A percentile compares a stretch with the other conserved stretches of the same genome.
Conservation (phyloP, 2,797 vertebrate species). For the Catharus ustulatus region DNA sequence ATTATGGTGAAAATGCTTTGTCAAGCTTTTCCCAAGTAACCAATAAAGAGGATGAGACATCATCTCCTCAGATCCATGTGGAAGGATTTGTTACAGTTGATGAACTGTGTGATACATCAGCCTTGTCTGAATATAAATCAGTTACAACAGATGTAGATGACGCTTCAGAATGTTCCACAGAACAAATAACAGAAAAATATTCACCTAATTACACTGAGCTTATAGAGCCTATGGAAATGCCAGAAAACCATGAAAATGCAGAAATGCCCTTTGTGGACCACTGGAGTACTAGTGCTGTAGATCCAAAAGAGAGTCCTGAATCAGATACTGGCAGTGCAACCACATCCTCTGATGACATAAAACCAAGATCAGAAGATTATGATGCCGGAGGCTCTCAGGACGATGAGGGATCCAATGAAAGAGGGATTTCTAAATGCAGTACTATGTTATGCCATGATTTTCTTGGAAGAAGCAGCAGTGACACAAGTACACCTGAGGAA, state of each 20-base stretch:
- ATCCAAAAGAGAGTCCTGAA: slow-evolving; percentile 89
- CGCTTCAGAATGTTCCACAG: slow-evolving; percentile 67
- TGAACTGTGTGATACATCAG: slow-evolving; percentile 48
- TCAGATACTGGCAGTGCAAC: slow-evolving; percentile 94
- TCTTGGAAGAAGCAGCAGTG: slow-evolving; percentile 96
- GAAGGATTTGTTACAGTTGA: slow-evolving; percentile 41
- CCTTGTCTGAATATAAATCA: slow-evolving; percentile 33
- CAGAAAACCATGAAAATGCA: slow-evolving; percentile 82
- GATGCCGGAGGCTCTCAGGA: slow-evolving; percentile 97
- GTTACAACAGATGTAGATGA: slow-evolving; percentile 45
- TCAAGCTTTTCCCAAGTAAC: slow-evolving; percentile 28
- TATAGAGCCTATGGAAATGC: slow-evolving; percentile 75
- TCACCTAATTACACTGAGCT: slow-evolving; percentile 80
- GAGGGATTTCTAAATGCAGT: slow-evolving; percentile 92
- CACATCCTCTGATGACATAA: slow-evolving; percentile 98
- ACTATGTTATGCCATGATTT: slow-evolving; percentile 96
- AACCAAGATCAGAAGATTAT: slow-evolving; percentile 97
- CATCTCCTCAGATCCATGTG: slow-evolving; percentile 10
- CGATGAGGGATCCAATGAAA: slow-evolving; percentile 92
- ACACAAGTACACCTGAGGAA: slow-evolving; percentile 98
- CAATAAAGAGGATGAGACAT: slow-evolving; percentile 18
- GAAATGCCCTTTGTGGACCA: slow-evolving; percentile 81
- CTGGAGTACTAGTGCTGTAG: slow-evolving; percentile 79
- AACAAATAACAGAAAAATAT: slow-evolving; percentile 69
- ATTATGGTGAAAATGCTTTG: slow-evolving; percentile 8